Percentiles rank a stretch among this genome's conserved stretches.
phyloP scores from a whole-genome alignment of 1,140 invertebrate genomes.

The Asobara japonica region DNA sequence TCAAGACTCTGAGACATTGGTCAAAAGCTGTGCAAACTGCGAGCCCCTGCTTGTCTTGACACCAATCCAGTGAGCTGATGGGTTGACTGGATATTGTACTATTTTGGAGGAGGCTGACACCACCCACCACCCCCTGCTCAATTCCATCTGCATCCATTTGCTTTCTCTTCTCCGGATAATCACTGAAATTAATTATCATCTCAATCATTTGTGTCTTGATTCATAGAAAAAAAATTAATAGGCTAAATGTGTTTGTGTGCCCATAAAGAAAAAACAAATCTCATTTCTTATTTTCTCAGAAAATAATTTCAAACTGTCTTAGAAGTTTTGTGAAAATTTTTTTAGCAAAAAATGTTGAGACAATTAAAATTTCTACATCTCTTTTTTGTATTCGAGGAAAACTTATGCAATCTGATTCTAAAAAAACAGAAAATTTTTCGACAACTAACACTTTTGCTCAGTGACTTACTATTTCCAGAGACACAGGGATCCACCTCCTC shows the following conservation, averaged over 20 bases:
- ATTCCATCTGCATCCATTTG: conserved; percentile 76
- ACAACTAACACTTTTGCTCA: too few relatives aligned
- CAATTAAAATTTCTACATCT: too few relatives aligned
- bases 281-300: too few relatives aligned
- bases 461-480: conserved; percentile 96
- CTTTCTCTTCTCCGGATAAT: conserved; percentile 83
- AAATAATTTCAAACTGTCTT: too few relatives aligned
- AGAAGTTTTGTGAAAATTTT: too few relatives aligned
- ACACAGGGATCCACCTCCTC: conserved; percentile 86
- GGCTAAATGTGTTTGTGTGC: too few relatives aligned
- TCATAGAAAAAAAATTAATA: too few relatives aligned
- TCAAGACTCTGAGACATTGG: conserved; percentile 87
- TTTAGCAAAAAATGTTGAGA: too few relatives aligned
- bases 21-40: conserved; percentile 92
- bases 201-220: background rate
- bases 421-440: too few relatives aligned
- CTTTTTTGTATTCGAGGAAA: too few relatives aligned
- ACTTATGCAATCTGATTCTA: too few relatives aligned
- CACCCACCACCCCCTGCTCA: conserved; percentile 80
- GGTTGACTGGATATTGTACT: conserved; percentile 87
- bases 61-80: conserved; percentile 91
- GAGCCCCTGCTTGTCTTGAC: conserved; percentile 87
- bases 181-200: conserved; percentile 64
- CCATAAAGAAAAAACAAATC: too few relatives aligned
- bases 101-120: conserved; percentile 81